phyloP scores from a whole-genome alignment of 2,888 invertebrate genomes.

The Blastobasis adustella region DNA sequence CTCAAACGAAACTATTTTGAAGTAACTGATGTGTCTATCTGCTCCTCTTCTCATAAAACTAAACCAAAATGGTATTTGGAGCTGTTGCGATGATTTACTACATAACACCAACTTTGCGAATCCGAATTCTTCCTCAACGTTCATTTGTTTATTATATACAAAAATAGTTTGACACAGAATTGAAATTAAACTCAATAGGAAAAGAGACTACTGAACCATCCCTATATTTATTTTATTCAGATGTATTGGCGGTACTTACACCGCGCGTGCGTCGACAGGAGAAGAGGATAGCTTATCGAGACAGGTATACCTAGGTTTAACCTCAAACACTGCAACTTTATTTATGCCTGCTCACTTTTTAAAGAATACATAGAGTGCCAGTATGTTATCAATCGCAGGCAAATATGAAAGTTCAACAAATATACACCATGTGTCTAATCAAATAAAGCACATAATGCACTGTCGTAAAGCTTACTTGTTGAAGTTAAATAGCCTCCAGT shows the following conservation, averaged over 20 bases:
- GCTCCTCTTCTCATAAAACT: too few species aligned
- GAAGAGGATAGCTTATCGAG: slow-evolving; percentile 77
- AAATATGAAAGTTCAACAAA: neutral
- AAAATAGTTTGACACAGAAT: too few species aligned
- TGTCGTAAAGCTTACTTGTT: neutral
- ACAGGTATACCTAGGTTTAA: slow-evolving; percentile 43
- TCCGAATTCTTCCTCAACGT: too few species aligned
- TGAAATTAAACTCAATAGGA: too few species aligned
- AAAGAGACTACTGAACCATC: neutral
- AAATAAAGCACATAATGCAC: slow-evolving; percentile 7
- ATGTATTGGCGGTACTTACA: slow-evolving; percentile 78
- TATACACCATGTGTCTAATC: slow-evolving; percentile 10
- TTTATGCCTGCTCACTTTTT: neutral
- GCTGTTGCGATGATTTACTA: too few species aligned
- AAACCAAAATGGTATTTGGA: too few species aligned
- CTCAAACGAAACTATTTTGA: too few species aligned
- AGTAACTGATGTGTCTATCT: too few species aligned
- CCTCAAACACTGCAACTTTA: neutral
- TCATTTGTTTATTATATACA: too few species aligned
- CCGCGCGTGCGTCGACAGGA: slow-evolving; percentile 63
- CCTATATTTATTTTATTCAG: slow-evolving; percentile 28
- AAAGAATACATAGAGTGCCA: neutral
- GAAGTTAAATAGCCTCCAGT: neutral
- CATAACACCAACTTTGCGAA: too few species aligned
- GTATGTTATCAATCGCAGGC: neutral